Evolutionary conservation across 2,113 vertebrate species (phyloP).

Genomic region (Ivindomyrus marchei): DNA sequence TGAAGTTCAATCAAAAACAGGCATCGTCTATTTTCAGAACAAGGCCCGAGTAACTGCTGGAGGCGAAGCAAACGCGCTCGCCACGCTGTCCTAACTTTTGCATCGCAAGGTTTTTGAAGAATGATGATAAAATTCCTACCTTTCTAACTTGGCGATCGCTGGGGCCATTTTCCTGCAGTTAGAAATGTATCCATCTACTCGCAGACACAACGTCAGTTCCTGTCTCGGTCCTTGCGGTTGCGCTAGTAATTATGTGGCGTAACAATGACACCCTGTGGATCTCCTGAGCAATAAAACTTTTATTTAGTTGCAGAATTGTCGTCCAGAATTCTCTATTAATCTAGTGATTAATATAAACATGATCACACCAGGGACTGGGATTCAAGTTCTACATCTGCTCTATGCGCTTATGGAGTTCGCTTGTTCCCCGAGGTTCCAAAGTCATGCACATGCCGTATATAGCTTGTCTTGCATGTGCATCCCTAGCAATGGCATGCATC

Average conservation of each 20-base stretch:
- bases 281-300: not conserved
- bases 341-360: not conserved
- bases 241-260: not conserved
- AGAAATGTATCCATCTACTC: slow-evolving; percentile 59
- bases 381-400: not conserved
- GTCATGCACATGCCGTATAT: not conserved
- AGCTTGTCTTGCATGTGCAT: not conserved
- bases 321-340: not conserved
- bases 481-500: not conserved
- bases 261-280: slow-evolving; percentile 41
- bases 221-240: slow-evolving; percentile 38
- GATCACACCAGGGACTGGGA: not conserved
- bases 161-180: slow-evolving; percentile 61
- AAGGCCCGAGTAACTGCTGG: not conserved
- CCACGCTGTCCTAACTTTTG: slow-evolving; percentile 24
- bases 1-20: slow-evolving; percentile 33
- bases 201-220: slow-evolving; percentile 64
- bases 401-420: not conserved
- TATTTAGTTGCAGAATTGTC: not conserved
- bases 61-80: not conserved
- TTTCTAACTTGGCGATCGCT: slow-evolving; percentile 51
- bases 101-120: not conserved
- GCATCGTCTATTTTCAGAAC: not conserved
- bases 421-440: not conserved
- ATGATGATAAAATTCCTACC: slow-evolving; percentile 42